Conservation (phyloP, 2,113 vertebrate genomes). For the Piaya cayana region DNA sequence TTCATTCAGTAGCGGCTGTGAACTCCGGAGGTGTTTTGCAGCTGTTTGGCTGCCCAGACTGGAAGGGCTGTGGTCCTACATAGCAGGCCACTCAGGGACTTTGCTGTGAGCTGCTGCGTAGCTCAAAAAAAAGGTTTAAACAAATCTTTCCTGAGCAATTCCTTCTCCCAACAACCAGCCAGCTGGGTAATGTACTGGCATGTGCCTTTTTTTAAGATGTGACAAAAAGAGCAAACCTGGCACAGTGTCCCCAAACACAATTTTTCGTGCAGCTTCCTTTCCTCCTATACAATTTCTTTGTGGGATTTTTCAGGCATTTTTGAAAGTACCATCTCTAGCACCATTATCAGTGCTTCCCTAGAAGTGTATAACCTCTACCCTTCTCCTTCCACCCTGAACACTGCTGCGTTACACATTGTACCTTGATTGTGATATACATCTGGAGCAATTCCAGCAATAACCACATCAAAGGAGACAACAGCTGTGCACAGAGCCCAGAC, state of each 20-base stretch:
- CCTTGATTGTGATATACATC: fast-evolving
- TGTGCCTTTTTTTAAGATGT: not conserved
- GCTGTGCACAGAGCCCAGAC: not conserved
- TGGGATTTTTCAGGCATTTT: not conserved
- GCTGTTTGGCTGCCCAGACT: not conserved
- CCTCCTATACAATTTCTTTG: not conserved
- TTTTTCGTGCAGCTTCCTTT: not conserved
- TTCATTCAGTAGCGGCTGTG: fast-evolving
- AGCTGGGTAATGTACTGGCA: not conserved
- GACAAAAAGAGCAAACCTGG: not conserved
- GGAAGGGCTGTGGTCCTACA: not conserved
- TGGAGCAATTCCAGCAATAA: not conserved
- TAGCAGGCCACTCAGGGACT: not conserved
- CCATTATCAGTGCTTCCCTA: not conserved
- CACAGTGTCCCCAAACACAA: not conserved
- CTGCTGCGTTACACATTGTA: not conserved
- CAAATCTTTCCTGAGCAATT: not conserved
- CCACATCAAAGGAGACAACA: not conserved
- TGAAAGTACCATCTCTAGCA: not conserved
- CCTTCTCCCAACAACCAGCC: not conserved
- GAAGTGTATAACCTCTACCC: fast-evolving
- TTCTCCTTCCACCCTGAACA: not conserved
- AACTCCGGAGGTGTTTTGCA: not conserved
- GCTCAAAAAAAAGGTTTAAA: not conserved
- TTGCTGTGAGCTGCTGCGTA: fast-evolving